phyloP scores from a whole-genome alignment of 2,888 invertebrate species.

The Esperia sulphurella region DNA sequence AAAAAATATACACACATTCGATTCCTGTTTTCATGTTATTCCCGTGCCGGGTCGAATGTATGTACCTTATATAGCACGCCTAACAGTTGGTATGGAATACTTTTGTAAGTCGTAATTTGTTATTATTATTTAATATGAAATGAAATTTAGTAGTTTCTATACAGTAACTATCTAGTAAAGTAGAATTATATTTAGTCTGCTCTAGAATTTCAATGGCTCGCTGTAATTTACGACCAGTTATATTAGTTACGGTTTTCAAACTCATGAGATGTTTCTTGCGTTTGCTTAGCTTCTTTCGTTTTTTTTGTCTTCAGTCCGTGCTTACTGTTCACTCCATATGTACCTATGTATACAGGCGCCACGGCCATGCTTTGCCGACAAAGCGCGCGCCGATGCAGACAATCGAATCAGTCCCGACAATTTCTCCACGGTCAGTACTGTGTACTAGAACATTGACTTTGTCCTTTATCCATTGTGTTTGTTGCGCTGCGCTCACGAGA shows the following conservation, averaged over 20 bases:
- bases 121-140: not conserved
- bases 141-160: not conserved
- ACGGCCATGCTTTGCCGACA: slow-evolving; percentile 29
- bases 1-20: too few species aligned
- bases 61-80: too few species aligned
- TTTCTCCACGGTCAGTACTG: slow-evolving; percentile 38
- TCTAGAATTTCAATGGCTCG: too few species aligned
- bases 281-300: too few species aligned
- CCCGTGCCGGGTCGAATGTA: too few species aligned
- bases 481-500: slow-evolving; percentile 20
- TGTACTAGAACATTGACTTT: slow-evolving; percentile 32
- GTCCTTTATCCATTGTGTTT: slow-evolving; percentile 21
- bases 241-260: slow-evolving; percentile 40
- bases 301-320: slow-evolving; percentile 21
- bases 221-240: slow-evolving; percentile 15
- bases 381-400: slow-evolving; percentile 57
- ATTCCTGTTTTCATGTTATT: too few species aligned
- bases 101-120: too few species aligned
- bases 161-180: not conserved
- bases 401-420: slow-evolving; percentile 55
- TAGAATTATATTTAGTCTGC: not conserved
- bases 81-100: too few species aligned
- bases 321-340: slow-evolving; percentile 9
- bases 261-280: slow-evolving; percentile 36
- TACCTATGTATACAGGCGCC: not conserved